These are phyloP conservation scores for Acanthopagrus latus DNA, from an alignment of 2,797 vertebrate species.

Conservation along the genomic window DNA sequence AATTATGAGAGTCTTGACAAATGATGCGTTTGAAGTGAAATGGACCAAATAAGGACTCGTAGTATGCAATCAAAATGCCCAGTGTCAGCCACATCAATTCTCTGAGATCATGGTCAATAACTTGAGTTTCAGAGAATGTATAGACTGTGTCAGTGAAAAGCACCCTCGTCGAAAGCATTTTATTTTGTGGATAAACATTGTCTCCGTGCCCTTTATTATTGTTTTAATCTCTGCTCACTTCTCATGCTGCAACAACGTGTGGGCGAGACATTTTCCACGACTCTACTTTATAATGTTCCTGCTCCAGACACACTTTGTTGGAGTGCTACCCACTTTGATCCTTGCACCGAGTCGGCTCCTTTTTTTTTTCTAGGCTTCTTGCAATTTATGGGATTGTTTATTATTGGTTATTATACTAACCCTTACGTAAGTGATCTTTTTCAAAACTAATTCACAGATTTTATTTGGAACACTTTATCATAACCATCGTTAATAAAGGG, in stretches of 20 bases:
- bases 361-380: background rate
- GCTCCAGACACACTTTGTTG: background rate
- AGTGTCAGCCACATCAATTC: background rate
- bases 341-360: background rate
- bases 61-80: background rate
- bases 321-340: background rate
- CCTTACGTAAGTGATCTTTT: background rate
- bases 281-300: background rate
- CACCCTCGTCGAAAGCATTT: background rate
- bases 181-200: background rate
- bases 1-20: background rate
- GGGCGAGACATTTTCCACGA: background rate
- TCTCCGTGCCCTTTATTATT: background rate
- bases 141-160: background rate
- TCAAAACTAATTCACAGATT: background rate
- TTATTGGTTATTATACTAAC: no score
- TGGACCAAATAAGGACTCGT: background rate
- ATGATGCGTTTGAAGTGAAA: background rate
- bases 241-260: background rate
- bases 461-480: no score
- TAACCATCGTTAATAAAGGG: no score
- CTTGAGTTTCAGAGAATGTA: background rate
- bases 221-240: background rate
- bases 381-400: background rate
- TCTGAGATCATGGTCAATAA: background rate